These are phyloP conservation scores for Arnoldichthys spilopterus DNA, from an alignment of 2,797 vertebrate species.

Conservation along the genomic window DNA sequence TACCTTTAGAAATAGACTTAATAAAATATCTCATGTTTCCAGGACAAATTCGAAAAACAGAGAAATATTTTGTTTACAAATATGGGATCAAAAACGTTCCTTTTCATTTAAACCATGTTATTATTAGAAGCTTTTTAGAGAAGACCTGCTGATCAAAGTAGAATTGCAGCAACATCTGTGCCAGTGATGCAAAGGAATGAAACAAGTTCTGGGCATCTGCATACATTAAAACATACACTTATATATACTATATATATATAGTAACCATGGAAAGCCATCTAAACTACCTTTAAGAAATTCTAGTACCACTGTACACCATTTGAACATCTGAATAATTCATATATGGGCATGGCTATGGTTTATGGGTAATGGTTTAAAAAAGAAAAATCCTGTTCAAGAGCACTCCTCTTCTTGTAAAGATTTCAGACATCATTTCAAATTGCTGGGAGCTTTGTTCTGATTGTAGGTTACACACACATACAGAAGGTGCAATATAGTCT, in stretches of 20 bases:
- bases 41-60: constrained; percentile 72
- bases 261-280: constrained; percentile 36
- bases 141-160: constrained; percentile 39
- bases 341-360: constrained; percentile 21
- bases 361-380: constrained; percentile 8
- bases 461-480: neutral
- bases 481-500: constrained; percentile 12
- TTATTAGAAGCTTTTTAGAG: constrained; percentile 13
- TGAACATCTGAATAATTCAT: constrained; percentile 25
- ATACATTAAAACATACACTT: constrained; percentile 23
- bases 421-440: constrained; percentile 24
- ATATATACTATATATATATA: constrained; percentile 2
- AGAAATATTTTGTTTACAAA: constrained; percentile 48
- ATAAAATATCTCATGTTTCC: constrained; percentile 77
- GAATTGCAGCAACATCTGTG: constrained; percentile 37
- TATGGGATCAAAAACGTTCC: constrained; percentile 24
- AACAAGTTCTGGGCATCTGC: constrained; percentile 27
- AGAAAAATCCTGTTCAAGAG: neutral
- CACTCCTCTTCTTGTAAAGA: constrained; percentile 11
- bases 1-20: constrained; percentile 77
- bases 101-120: constrained; percentile 17
- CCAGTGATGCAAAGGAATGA: constrained; percentile 34
- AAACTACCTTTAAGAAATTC: constrained; percentile 34
- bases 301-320: constrained; percentile 43
- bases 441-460: constrained; percentile 8